These are phyloP conservation scores for Brachionus rubens DNA, from an alignment of 1,140 invertebrate genomes.

Conservation along the genomic window DNA sequence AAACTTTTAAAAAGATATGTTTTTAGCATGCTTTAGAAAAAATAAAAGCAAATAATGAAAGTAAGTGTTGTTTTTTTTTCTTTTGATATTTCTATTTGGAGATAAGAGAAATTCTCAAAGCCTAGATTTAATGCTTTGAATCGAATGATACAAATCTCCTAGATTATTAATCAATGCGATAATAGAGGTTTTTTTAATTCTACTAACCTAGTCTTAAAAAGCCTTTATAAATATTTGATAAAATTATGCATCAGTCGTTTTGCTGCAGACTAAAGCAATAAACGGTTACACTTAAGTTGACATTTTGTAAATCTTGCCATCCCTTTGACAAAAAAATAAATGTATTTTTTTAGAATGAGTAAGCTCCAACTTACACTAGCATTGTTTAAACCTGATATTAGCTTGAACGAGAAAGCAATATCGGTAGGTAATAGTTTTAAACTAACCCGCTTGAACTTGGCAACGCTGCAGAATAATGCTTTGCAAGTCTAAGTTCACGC, in stretches of 20 bases:
- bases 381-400: slow-evolving; percentile 56
- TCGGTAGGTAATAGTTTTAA: slow-evolving; percentile 50
- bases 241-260: slow-evolving; percentile 45
- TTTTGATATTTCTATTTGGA: slow-evolving; percentile 16
- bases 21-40: slow-evolving; percentile 8
- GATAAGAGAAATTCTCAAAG: slow-evolving; percentile 46
- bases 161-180: neutral
- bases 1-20: no score
- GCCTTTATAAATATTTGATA: neutral
- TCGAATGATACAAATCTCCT: slow-evolving; percentile 46
- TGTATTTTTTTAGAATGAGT: neutral
- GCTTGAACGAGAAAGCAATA: slow-evolving; percentile 49
- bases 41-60: no score
- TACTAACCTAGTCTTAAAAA: neutral
- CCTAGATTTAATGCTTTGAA: slow-evolving; percentile 43
- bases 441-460: neutral
- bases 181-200: neutral
- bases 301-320: neutral
- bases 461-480: no score
- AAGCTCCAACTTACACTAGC: slow-evolving; percentile 54
- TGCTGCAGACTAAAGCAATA: slow-evolving; percentile 20
- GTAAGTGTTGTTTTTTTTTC: no score
- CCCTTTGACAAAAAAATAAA: no score
- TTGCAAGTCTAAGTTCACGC: no score
- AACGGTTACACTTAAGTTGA: slow-evolving; percentile 45